Conservation (phyloP, 2,888 invertebrate genomes). For the Branchipolynoe longqiensis region DNA sequence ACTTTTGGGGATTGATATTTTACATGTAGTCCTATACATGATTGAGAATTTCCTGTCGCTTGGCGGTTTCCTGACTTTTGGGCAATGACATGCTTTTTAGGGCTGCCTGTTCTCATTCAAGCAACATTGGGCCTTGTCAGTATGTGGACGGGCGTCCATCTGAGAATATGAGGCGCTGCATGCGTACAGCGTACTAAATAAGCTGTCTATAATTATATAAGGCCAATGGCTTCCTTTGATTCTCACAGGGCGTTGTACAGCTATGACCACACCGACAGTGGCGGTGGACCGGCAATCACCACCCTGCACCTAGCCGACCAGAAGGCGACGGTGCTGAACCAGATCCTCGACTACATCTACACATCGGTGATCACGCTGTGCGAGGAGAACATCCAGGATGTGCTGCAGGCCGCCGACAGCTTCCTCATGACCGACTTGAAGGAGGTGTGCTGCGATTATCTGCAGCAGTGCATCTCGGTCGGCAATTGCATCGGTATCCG, state of each 20-base stretch:
- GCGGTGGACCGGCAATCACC: no score
- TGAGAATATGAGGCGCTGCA: neutral
- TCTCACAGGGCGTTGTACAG: slow-evolving; percentile 61
- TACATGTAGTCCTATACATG: no score
- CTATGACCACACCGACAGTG: slow-evolving; percentile 46
- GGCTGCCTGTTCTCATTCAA: no score
- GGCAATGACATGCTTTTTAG: no score
- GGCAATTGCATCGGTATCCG: slow-evolving; percentile 93
- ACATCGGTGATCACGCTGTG: slow-evolving; percentile 72
- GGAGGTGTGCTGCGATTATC: slow-evolving; percentile 75
- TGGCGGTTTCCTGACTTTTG: no score
- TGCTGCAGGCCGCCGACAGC: slow-evolving; percentile 74
- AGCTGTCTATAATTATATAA: neutral
- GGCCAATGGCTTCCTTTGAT: neutral
- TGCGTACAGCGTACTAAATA: neutral
- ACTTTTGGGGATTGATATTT: no score
- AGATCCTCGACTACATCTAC: slow-evolving; percentile 76
- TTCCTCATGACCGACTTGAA: slow-evolving; percentile 74
- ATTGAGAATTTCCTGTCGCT: no score
- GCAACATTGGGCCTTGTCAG: no score
- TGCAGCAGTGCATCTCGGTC: slow-evolving; percentile 74
- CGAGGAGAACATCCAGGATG: slow-evolving; percentile 74
- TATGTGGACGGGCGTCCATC: no score
- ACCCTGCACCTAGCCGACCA: no score
- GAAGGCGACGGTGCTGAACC: slow-evolving; percentile 28